phyloP scores from a whole-genome alignment of 92 coral and sea anemone species.

The Heteractis magnifica region DNA sequence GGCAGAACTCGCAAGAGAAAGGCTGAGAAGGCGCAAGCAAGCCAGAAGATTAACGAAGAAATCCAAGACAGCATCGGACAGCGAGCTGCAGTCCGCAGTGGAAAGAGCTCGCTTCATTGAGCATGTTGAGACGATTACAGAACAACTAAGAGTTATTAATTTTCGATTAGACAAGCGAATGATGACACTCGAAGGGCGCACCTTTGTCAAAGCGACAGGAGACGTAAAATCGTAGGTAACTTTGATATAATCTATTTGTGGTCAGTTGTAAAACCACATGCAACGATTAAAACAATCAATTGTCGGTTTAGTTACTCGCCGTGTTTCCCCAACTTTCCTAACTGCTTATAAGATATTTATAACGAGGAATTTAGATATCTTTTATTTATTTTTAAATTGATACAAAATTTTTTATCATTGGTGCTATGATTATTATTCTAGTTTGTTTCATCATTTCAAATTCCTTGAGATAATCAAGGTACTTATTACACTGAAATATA shows the following conservation, averaged over 20 bases:
- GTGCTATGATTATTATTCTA: too few relatives aligned
- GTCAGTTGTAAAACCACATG: background rate
- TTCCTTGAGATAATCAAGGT: too few relatives aligned
- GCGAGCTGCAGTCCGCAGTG: background rate
- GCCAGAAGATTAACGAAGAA: background rate
- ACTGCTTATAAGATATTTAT: too few relatives aligned
- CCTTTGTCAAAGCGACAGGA: conserved; percentile 18
- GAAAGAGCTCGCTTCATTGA: conserved; percentile 12
- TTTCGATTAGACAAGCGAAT: conserved; percentile 46
- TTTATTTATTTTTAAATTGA: too few relatives aligned
- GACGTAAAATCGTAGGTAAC: background rate
- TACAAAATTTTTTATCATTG: too few relatives aligned
- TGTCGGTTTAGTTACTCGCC: too few relatives aligned
- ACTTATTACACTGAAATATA: too few relatives aligned
- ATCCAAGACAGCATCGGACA: background rate
- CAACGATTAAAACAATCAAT: too few relatives aligned
- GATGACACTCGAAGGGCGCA: conserved; percentile 8
- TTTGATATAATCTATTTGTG: background rate
- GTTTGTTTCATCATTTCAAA: too few relatives aligned
- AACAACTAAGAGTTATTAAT: conserved; percentile 42
- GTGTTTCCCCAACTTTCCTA: too few relatives aligned
- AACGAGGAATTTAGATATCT: too few relatives aligned
- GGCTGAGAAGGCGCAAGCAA: background rate
- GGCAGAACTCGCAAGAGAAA: conserved; percentile 2
- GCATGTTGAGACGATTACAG: conserved; percentile 49